Percentiles rank a stretch among this genome's conserved stretches.
phyloP scores from a whole-genome alignment of 2,797 vertebrate species.

The Pelodytes ibericus region DNA sequence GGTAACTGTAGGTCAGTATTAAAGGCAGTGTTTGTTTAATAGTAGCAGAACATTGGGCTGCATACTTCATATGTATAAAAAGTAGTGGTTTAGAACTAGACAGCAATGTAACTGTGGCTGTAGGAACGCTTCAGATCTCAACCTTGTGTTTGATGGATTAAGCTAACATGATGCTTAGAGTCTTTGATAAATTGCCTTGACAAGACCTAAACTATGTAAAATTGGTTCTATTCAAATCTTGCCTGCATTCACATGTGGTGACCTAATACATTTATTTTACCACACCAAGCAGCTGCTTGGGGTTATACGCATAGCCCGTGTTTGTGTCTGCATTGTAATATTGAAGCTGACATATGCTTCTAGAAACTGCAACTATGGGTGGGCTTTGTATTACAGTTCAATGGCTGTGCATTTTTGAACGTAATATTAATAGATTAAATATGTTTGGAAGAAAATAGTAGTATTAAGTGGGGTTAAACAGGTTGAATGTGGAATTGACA shows the following conservation, averaged over 20 bases:
- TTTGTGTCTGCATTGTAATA: not conserved
- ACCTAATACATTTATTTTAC: conserved; percentile 12
- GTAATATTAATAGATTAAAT: not conserved
- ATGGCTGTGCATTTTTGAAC: not conserved
- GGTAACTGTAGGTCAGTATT: too few species aligned
- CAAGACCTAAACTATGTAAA: conserved; percentile 18
- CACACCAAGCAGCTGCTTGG: conserved; percentile 19
- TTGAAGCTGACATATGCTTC: not conserved
- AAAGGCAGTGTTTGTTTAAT: too few species aligned
- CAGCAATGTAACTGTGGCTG: not conserved
- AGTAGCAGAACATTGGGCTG: not conserved
- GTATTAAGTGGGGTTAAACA: too few species aligned
- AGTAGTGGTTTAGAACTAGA: not conserved
- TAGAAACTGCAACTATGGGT: not conserved
- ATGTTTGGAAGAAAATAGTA: not conserved
- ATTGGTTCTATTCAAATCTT: not conserved
- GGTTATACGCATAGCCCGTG: not conserved
- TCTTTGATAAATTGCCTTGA: not conserved
- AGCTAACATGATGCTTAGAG: conserved; percentile 8
- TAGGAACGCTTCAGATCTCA: not conserved
- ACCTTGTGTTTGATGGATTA: not conserved
- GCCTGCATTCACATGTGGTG: conserved; percentile 6
- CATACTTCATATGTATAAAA: not conserved
- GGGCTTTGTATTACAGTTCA: not conserved
- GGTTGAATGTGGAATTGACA: too few species aligned